Evolutionary conservation across 2,888 invertebrate species (phyloP).

Genomic region (Suillia variegata): DNA sequence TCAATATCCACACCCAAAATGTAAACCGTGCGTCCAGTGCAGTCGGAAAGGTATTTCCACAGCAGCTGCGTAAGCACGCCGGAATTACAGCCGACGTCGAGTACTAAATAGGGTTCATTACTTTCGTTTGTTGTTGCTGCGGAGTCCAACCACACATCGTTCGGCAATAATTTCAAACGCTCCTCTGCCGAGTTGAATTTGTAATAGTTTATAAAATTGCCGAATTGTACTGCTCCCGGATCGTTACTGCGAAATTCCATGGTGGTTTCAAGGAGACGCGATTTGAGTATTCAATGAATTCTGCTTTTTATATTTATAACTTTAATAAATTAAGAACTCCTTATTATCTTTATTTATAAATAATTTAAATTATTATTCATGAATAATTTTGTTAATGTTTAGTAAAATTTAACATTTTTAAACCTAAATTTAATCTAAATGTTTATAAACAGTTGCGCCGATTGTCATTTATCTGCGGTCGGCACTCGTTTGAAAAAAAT

Average conservation of each 20-base stretch:
- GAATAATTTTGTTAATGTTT: too few species aligned
- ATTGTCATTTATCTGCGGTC: too few species aligned
- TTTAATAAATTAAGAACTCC: too few species aligned
- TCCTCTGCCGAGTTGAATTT: slow-evolving; percentile 75
- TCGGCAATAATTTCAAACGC: slow-evolving; percentile 69
- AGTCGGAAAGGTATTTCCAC: slow-evolving; percentile 32
- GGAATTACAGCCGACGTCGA: slow-evolving; percentile 72
- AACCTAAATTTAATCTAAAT: too few species aligned
- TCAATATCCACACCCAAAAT: slow-evolving; percentile 78
- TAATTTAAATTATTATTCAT: too few species aligned
- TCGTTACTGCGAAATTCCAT: slow-evolving; percentile 62
- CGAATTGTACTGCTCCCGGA: slow-evolving; percentile 79
- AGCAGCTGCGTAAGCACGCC: slow-evolving; percentile 71
- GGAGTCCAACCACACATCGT: slow-evolving; percentile 59
- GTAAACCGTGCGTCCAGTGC: slow-evolving; percentile 32
- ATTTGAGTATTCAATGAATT: too few species aligned
- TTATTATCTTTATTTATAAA: too few species aligned
- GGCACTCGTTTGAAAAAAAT: too few species aligned
- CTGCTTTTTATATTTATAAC: too few species aligned
- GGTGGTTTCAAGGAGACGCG: too few species aligned
- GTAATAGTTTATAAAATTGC: slow-evolving; percentile 89
- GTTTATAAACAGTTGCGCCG: too few species aligned
- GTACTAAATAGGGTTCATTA: slow-evolving; percentile 62
- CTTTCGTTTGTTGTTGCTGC: slow-evolving; percentile 18
- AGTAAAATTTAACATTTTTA: too few species aligned